These are phyloP conservation scores for Morus bassanus DNA, from an alignment of 2,797 vertebrate species.

Conservation along the genomic window DNA sequence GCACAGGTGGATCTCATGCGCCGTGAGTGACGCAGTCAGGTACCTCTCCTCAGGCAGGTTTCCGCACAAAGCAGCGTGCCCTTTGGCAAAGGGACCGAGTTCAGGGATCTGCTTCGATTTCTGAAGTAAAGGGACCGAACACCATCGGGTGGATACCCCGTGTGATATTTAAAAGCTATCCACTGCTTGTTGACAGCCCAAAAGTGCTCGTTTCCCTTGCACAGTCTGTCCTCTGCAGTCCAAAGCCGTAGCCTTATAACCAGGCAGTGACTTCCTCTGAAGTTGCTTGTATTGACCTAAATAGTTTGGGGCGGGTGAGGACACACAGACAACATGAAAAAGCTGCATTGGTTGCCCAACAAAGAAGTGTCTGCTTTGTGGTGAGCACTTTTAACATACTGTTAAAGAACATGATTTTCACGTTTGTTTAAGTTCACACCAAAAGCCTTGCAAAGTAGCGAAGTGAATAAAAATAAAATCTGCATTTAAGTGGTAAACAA, in stretches of 20 bases:
- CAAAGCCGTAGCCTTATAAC: constrained; percentile 31
- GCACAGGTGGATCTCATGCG: accelerated
- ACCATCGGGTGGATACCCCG: accelerated
- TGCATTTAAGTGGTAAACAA: constrained; percentile 66
- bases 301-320: constrained; percentile 63
- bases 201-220: background rate
- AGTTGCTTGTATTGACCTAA: constrained; percentile 65
- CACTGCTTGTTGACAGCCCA: background rate
- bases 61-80: accelerated
- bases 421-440: constrained; percentile 59
- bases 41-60: background rate
- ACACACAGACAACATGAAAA: constrained; percentile 60
- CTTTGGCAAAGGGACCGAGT: background rate
- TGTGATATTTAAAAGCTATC: background rate
- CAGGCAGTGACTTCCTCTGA: constrained; percentile 58
- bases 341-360: constrained; percentile 56
- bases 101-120: background rate
- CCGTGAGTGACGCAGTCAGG: background rate
- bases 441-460: constrained; percentile 49
- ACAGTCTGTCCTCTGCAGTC: constrained; percentile 7
- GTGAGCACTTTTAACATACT: constrained; percentile 53
- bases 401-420: constrained; percentile 58
- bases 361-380: constrained; percentile 67
- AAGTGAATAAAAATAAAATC: constrained; percentile 53
- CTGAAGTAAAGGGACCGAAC: background rate